Evolutionary conservation across 2,113 vertebrate species (phyloP), one percentile per base, ranked within the genome.

Genomic region (Cebidichthys violaceus): DNA sequence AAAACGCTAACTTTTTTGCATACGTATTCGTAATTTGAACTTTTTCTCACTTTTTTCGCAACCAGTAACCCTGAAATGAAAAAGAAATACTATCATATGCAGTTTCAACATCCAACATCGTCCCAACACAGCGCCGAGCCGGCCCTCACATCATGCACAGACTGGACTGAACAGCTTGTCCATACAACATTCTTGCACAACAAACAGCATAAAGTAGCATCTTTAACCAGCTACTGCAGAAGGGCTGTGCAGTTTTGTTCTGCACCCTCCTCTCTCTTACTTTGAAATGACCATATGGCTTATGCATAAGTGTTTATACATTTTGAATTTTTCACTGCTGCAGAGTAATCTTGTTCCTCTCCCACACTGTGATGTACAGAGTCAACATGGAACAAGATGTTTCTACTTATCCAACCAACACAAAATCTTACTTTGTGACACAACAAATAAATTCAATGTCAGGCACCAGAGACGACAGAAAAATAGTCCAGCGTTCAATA

Each of bases 251-350:
- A 41, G 54, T 74, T 87, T 86, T 64, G 45, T 67, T 71, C 35
- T 31, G 50, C 77, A 1, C 33, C 43, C 61, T 75, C 50, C 73
- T 55, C 70, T 77, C 73, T 80, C 81, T 70, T 79, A 57, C 59
- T 75, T 85, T 59, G 31, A 77, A 84, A 82, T 81, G 81, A 81
- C 81, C 86, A 87, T 87, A 84, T 89, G 77, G 85, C 60, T 75
- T 31, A 52, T 77, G 72, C 79, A 82, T 86, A 83, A 86, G 80
- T 85, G 72, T 43, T 50, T 70, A 72, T 66, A 67, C 57, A 62
- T 82, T 86, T 74, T 72, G 22, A 73, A 82, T 83, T 35, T 20
- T 87, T 87, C 61, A 47, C 43, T 69, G 18, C 81, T 70, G 47
- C 59, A 77, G 72, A 79, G 47, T 14, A 57, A 75, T 75, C 59